phyloP scores from a whole-genome alignment of 2,888 invertebrate genomes.

The Thalpophila matura region DNA sequence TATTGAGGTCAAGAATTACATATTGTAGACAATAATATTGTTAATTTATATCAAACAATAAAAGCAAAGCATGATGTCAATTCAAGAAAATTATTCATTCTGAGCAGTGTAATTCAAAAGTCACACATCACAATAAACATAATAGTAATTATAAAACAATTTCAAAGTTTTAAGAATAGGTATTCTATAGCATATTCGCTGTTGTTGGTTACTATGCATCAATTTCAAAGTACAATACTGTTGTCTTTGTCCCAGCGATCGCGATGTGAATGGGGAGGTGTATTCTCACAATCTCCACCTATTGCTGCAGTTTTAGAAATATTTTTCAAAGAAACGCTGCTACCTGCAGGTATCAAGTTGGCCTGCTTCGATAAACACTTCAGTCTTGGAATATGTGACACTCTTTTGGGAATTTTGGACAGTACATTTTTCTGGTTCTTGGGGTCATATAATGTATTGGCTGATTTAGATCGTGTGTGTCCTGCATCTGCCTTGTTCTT shows the following conservation, averaged over 20 bases:
- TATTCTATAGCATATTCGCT: conserved; percentile 36
- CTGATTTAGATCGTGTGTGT: conserved; percentile 85
- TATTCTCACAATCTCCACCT: conserved; percentile 87
- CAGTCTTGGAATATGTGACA: conserved; percentile 86
- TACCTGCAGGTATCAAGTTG: conserved; percentile 72
- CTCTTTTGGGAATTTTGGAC: conserved; percentile 75
- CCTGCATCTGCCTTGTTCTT: conserved; percentile 83
- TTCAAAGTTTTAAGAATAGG: conserved; percentile 33
- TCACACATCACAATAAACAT: conserved; percentile 47
- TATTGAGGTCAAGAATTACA: conserved; percentile 63
- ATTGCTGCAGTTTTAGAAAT: conserved; percentile 76
- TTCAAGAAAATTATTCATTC: conserved; percentile 41
- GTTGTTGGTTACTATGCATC: background rate
- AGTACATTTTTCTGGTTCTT: conserved; percentile 70
- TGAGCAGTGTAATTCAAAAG: conserved; percentile 40
- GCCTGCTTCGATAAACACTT: conserved; percentile 80
- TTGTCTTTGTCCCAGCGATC: conserved; percentile 88
- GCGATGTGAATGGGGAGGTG: conserved; percentile 87
- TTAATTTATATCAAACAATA: conserved; percentile 48
- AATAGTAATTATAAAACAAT: conserved; percentile 45
- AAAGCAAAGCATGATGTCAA: conserved; percentile 63
- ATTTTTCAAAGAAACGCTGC: conserved; percentile 82
- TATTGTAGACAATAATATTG: conserved; percentile 60
- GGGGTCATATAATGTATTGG: conserved; percentile 80
- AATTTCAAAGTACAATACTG: conserved; percentile 84